Conservation (phyloP, 2,113 vertebrate genomes). For the Aspidoscelis tigris region DNA sequence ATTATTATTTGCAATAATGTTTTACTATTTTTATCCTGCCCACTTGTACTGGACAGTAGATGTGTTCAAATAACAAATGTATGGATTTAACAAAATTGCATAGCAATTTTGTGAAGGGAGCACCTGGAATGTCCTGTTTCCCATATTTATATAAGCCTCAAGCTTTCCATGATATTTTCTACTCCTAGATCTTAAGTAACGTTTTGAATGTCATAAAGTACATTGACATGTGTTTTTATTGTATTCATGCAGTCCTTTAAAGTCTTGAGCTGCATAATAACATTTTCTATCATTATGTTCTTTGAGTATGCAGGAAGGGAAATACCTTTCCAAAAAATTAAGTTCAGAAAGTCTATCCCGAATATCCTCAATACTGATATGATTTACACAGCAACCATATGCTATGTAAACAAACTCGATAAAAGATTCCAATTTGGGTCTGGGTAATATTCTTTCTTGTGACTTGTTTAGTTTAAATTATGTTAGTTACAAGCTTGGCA, state of each 20-base stretch:
- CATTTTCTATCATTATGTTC: constrained; percentile 41
- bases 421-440: constrained; percentile 29
- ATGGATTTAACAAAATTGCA: neutral
- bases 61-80: neutral
- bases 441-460: constrained; percentile 47
- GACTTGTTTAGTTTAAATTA: constrained; percentile 58
- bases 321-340: constrained; percentile 29
- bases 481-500: constrained; percentile 63
- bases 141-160: neutral
- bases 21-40: neutral
- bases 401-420: constrained; percentile 27
- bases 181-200: neutral
- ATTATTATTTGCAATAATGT: neutral
- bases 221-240: constrained; percentile 16
- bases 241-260: constrained; percentile 27
- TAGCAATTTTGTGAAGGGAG: neutral
- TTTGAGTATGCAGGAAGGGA: constrained; percentile 31
- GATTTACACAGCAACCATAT: constrained; percentile 26
- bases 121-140: constrained; percentile 3
- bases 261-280: constrained; percentile 14
- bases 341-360: constrained; percentile 17
- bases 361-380: constrained; percentile 21
- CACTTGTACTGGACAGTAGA: neutral
- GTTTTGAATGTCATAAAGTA: constrained; percentile 7
- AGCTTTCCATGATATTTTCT: neutral